Base-by-base conservation (phyloP, 2,113 vertebrate genomes). In the Malurus alboscapulatus region DNA sequence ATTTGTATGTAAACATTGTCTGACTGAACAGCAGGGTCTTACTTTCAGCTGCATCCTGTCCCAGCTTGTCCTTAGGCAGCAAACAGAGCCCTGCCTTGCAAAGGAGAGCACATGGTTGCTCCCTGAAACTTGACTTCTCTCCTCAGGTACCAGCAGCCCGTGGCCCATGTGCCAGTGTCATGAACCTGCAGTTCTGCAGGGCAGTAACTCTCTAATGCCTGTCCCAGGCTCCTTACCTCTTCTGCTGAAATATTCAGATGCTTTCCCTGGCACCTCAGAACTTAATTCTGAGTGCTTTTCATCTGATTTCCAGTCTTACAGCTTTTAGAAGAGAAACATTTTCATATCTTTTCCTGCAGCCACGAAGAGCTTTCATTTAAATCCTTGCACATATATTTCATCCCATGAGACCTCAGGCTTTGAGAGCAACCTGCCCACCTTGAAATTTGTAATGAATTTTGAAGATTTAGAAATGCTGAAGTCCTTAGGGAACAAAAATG, bases 11-110 rank as follows among this genome's bases (percentile, higher is more conserved):
- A 96, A 93, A 96, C 87, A 92, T 21, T 91, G 51, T 30, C 48
- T 83, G 66, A 74, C 38, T 36, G 51, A 93, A 65, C 29, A 71
- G 62, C 63, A 94, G 45, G 45, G 75, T 50, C 69, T 63, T 86
- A 30, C 51, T 92, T 45, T 94, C 88, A 96, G 95, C 92, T 96
- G 88, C 88, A 92, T 96, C 90, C 92, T 94, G 94, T 88, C 57
- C 45, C 61, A 81, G 65, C 22, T 88, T 90, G 83, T 78, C 48
- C 88, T 84, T 71, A 67, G 59, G 71, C 75, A 83, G 53, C 53
- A 61, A 30, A 50, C 57, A 80, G 50, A 87, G 47, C 20, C 21
- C 42, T 84, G 44, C 44, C 42, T 90, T 84, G 36, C 47, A 61
- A 76, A 76, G 14, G 6, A 72, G 45, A 87, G 36, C 0, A 1